These are phyloP conservation scores for Nasonia longicornis DNA, from an alignment of 1,140 invertebrate species.

Conservation along the genomic window DNA sequence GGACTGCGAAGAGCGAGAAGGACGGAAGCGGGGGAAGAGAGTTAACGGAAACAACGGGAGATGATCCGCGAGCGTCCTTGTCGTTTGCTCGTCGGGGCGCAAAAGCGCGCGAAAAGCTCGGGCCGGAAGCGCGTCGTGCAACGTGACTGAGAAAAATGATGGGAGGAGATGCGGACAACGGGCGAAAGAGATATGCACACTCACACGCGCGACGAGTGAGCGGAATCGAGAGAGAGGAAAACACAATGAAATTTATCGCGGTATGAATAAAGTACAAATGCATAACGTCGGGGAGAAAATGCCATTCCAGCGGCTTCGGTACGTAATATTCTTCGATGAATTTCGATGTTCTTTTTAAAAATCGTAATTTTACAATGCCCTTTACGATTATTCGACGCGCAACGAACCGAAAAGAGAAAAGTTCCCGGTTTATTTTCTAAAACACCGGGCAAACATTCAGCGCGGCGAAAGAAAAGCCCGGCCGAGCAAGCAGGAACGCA, in stretches of 20 bases:
- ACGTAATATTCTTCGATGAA: no score
- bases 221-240: no score
- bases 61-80: neutral
- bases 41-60: neutral
- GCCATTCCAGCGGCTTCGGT: neutral
- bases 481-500: neutral
- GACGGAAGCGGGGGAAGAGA: neutral
- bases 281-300: neutral
- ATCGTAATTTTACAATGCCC: no score
- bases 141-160: constrained; percentile 1
- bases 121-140: neutral
- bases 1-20: neutral
- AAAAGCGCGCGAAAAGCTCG: neutral
- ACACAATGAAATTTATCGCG: neutral
- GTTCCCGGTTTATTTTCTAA: constrained; percentile 12
- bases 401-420: neutral
- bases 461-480: neutral
- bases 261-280: neutral
- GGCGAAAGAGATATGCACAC: neutral
- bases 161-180: neutral
- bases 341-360: no score
- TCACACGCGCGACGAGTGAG: neutral
- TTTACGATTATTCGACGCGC: constrained; percentile 2
- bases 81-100: neutral
- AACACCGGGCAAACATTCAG: constrained; percentile 1